Conservation (phyloP, 2,113 vertebrate species). For the Falcunculus frontatus region DNA sequence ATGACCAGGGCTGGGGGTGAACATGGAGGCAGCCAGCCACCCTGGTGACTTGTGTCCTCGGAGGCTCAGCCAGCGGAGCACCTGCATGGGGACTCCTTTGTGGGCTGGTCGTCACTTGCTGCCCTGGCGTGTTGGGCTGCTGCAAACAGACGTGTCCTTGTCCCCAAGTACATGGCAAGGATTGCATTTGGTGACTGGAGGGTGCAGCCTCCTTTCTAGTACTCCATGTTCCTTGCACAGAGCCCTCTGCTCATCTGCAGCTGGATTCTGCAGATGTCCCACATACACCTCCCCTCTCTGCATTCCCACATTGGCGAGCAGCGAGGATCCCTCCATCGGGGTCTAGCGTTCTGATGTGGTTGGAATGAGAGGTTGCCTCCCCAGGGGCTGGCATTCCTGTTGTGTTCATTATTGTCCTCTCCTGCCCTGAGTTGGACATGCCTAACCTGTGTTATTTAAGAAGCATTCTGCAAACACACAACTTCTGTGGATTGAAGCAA, state of each 20-base stretch:
- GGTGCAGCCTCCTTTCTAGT: not conserved
- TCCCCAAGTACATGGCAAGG: not conserved
- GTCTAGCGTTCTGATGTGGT: accelerated
- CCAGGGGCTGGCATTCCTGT: not conserved
- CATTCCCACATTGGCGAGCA: accelerated
- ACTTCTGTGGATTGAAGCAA: not conserved
- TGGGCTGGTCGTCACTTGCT: accelerated
- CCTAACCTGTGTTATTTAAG: not conserved
- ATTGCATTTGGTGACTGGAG: not conserved
- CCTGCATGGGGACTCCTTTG: not conserved
- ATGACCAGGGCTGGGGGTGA: accelerated
- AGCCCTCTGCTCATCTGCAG: not conserved
- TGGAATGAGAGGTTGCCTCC: not conserved
- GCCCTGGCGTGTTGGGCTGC: accelerated
- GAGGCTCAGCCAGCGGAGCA: not conserved
- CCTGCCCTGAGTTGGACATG: not conserved
- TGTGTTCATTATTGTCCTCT: not conserved
- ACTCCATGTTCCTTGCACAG: not conserved
- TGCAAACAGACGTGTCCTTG: not conserved
- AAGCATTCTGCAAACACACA: not conserved
- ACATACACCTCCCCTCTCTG: accelerated
- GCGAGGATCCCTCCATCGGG: accelerated
- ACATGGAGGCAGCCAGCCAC: accelerated
- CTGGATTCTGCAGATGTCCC: accelerated
- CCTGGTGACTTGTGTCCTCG: not conserved